A percentile compares a stretch with the other conserved stretches of the same genome.
These are phyloP conservation scores for Cyanoramphus novaezelandiae DNA, from an alignment of 2,113 vertebrate genomes.

Conservation along the genomic window DNA sequence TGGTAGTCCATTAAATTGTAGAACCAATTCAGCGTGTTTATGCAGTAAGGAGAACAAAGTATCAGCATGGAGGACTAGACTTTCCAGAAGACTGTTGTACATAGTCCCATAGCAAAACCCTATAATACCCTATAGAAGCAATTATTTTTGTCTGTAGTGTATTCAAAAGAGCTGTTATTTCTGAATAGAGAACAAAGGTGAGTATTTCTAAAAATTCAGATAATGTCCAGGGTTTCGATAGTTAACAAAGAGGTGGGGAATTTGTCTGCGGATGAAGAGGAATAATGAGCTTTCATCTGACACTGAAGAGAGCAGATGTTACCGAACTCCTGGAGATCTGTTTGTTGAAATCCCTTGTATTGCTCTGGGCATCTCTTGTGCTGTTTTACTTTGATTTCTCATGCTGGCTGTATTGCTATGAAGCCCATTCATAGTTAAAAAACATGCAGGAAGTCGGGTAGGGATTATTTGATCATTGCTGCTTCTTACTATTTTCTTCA, in stretches of 20 bases:
- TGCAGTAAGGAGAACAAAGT: background rate
- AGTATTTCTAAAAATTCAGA: background rate
- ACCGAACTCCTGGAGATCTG: background rate
- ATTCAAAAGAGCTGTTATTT: background rate
- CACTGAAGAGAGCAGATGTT: background rate
- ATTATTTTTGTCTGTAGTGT: background rate
- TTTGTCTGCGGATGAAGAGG: background rate
- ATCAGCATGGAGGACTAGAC: background rate
- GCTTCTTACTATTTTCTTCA: background rate
- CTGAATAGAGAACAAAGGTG: background rate
- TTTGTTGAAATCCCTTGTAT: background rate
- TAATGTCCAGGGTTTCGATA: background rate
- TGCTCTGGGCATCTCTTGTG: background rate
- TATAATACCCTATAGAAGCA: background rate
- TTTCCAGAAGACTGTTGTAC: background rate
- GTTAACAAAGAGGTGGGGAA: background rate
- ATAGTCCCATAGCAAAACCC: background rate
- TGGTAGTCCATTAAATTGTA: background rate
- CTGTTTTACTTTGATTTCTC: background rate
- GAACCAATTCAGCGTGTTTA: background rate
- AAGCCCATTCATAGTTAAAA: background rate
- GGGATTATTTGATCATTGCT: background rate
- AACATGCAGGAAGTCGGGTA: background rate
- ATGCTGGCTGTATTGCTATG: background rate
- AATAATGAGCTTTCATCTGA: background rate